Evolutionary conservation across 2,888 invertebrate species (phyloP), one percentile per base, ranked within the genome.

Genomic region (Acheta domesticus): DNA sequence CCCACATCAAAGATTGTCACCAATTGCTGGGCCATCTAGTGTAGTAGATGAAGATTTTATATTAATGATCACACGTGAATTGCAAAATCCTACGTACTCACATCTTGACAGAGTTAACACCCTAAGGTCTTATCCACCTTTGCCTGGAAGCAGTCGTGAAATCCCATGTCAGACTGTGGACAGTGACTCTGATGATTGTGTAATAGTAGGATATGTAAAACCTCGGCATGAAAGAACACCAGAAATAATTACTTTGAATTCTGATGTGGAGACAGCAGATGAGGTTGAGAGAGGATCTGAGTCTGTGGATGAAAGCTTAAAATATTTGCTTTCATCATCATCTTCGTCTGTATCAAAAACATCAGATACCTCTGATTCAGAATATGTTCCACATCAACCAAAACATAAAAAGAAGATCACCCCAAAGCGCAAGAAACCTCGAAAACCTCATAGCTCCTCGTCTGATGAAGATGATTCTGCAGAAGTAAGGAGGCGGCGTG

Each of bases 161-260:
- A n/a, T n/a, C 19, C 8, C 20, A 16, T 11, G 11, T 21, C 23
- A 36, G 14, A 49, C 16, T n/a, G 49, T 75, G 12, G 75, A 78
- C 20, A 75, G 62, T 76, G 81, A 81, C 48, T 48, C 88, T 16
- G 88, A 89, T 48, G 91, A 91, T 82, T 91, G 91, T 48, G 89
- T 90, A 85, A 89, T 93, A 78, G 89, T 93, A 14, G 91, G 90
- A 2, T 91, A 90, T 84, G 90, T 92, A 49, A 92, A 92, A 84
- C 92, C 92, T 73, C 91, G 91, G 81, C 89, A 89, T 82, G 91
- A 91, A 83, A 88, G 92, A 80, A 92, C 92, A 74, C 93, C 93
- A 1, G 91, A 91, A 85, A 88, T 92, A 1, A 90, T 92, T 21
- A 90, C 91, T 82, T 84, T 92, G 80, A 85, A 89, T 16, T 90